A percentile compares a stretch with the other conserved stretches of the same genome.
These are phyloP conservation scores for Paramacrobiotus metropolitanus DNA, from an alignment of 1,140 invertebrate genomes.

Conservation along the genomic window DNA sequence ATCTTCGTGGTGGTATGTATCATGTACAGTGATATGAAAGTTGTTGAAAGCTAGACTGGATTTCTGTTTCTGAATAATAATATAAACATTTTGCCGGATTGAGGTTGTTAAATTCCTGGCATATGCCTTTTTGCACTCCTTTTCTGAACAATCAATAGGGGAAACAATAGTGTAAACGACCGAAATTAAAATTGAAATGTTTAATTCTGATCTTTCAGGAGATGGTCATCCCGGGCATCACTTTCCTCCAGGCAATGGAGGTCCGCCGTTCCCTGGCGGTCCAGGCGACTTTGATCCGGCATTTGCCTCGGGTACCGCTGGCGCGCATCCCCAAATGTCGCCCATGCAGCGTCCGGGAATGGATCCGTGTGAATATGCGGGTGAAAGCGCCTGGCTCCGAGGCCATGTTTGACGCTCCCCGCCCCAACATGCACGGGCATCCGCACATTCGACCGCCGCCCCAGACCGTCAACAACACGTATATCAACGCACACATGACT, in stretches of 20 bases:
- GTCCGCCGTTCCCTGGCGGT: neutral
- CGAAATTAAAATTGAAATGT: too few species aligned
- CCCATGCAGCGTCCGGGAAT: too few species aligned
- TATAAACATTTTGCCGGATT: neutral
- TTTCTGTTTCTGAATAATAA: too few species aligned
- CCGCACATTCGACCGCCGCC: slow-evolving; percentile 13
- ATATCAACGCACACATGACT: slow-evolving; percentile 28
- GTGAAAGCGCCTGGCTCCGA: neutral
- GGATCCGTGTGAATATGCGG: neutral
- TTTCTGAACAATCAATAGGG: too few species aligned
- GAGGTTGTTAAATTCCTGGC: too few species aligned
- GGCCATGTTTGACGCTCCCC: neutral
- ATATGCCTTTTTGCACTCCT: too few species aligned
- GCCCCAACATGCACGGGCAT: neutral
- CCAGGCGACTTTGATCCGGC: neutral
- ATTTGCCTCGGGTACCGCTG: neutral
- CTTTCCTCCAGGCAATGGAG: neutral
- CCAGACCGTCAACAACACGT: slow-evolving; percentile 29
- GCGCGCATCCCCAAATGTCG: neutral
- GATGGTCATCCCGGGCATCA: too few species aligned
- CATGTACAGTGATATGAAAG: neutral
- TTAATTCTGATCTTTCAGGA: too few species aligned
- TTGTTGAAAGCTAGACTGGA: neutral
- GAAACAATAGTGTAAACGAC: too few species aligned
- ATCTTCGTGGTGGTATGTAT: neutral